phyloP scores from a whole-genome alignment of 2,888 invertebrate genomes.

The Callyntrura sp. region DNA sequence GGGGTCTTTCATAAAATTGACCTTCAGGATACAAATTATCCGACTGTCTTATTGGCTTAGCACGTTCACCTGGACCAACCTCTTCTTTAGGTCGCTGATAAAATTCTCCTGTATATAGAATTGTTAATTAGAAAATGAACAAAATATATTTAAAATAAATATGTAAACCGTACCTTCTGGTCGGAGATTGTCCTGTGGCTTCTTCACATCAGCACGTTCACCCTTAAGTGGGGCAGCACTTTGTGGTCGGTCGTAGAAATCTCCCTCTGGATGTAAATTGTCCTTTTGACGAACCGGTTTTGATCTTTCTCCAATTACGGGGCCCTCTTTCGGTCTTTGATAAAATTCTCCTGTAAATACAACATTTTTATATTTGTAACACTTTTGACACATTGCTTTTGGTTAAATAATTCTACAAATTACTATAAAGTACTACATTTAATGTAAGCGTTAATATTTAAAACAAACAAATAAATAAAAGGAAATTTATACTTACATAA shows the following conservation, averaged over 20 bases:
- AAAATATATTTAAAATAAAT: slow-evolving; percentile 82
- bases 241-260: slow-evolving; percentile 87
- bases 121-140: slow-evolving; percentile 82
- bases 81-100: slow-evolving; percentile 80
- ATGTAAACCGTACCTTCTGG: slow-evolving; percentile 86
- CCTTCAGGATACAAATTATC: slow-evolving; percentile 90
- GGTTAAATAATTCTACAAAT: too few species aligned
- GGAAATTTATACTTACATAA: too few species aligned
- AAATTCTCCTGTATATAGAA: not conserved
- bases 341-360: not conserved
- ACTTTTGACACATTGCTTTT: too few species aligned
- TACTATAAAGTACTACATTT: too few species aligned
- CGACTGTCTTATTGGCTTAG: slow-evolving; percentile 85
- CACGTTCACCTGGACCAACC: slow-evolving; percentile 84
- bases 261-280: slow-evolving; percentile 87
- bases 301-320: slow-evolving; percentile 84
- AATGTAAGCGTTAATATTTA: too few species aligned
- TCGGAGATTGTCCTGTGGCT: slow-evolving; percentile 84
- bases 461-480: too few species aligned
- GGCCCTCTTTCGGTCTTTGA: slow-evolving; percentile 78
- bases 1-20: slow-evolving; percentile 83
- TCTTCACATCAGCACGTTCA: not conserved
- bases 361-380: too few species aligned
- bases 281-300: slow-evolving; percentile 86
- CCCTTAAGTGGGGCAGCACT: not conserved